Base-by-base conservation (phyloP, 2,113 vertebrate genomes). In the Lasiurus borealis region DNA sequence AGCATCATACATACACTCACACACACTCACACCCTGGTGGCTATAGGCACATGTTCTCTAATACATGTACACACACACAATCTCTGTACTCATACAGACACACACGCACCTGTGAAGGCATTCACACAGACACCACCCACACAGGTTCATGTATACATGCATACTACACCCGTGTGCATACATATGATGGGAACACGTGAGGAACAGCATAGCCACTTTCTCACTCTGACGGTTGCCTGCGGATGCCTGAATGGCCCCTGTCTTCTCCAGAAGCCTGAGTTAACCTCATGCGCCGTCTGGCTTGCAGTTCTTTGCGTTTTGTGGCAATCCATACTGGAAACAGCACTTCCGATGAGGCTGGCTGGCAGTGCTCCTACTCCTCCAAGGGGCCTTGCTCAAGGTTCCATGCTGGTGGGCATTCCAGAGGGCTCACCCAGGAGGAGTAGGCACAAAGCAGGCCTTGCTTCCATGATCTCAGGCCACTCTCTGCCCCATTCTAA, bases 201-300 rank as follows among this genome's bases (percentile, higher is more conserved):
- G n/a, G 44, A 57, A 44, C 77, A 71, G n/a, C 62, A 46, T 0
- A 50, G 48, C 27, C 8, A 31, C 59, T 9, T 27, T 84, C 54
- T 84, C 6, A 1, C 59, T 23, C 57, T 16, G 15, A 10, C 13
- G 0, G 0, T 25, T 27, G 18, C 6, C 0, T 3, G 16, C 34
- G 8, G 29, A 40, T n/a, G 23, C 34, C 59, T 82, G 16, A 52
- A 54, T 15, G n/a, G 10, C 54, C 66, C 25, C 34, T 7, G 8
- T 68, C 59, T 88, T 88, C 59, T 59, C 89, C 6, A 5, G 0
- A 25, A 81, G 12, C 8, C 48, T 13, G 52, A 59, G 36, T 92
- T 87, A 91, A 48, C 36, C 19, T 78, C 66, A 29, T 11, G 14
- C 8, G 59, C 64, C 76, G 19, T 31, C 46, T 85, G 80, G 8